These are phyloP conservation scores for Nemoura dubitans DNA, from an alignment of 2,888 invertebrate genomes.

Conservation along the genomic window DNA sequence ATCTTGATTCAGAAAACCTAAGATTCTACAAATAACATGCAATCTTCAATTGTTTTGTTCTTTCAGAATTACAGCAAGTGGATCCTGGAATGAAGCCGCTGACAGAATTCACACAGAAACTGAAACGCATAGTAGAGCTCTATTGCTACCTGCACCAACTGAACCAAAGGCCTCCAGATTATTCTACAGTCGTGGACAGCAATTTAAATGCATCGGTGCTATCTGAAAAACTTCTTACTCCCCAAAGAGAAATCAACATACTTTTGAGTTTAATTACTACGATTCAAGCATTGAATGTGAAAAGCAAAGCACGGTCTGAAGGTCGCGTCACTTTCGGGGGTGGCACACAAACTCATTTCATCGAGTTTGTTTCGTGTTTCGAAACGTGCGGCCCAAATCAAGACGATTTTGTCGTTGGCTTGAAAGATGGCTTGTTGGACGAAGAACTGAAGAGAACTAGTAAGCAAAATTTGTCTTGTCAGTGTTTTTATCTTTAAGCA, in stretches of 20 bases:
- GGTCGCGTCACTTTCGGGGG: constrained; percentile 59
- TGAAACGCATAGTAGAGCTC: constrained; percentile 51
- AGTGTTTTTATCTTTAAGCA: no score
- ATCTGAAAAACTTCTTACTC: constrained; percentile 55
- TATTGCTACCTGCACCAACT: constrained; percentile 51
- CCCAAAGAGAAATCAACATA: constrained; percentile 59
- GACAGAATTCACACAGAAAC: constrained; percentile 46
- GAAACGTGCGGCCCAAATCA: constrained; percentile 55
- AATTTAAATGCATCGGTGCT: constrained; percentile 51
- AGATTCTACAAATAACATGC: no score
- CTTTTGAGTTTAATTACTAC: constrained; percentile 58
- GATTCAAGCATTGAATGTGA: constrained; percentile 55
- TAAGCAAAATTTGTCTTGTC: constrained; percentile 53
- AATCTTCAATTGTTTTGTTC: neutral
- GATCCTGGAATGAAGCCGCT: constrained; percentile 46
- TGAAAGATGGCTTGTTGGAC: constrained; percentile 58
- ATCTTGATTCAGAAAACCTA: no score
- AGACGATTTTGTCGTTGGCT: constrained; percentile 57
- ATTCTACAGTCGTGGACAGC: constrained; percentile 50
- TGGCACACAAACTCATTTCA: constrained; percentile 55
- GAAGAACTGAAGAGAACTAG: constrained; percentile 59
- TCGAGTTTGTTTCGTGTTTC: constrained; percentile 59
- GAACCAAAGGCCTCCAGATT: constrained; percentile 53
- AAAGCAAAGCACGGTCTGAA: constrained; percentile 54
- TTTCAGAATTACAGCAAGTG: constrained; percentile 42